Percentiles rank a stretch among this genome's conserved stretches.
These are phyloP conservation scores for Actenoides lindsayi DNA, from an alignment of 2,113 vertebrate species.

Conservation along the genomic window DNA sequence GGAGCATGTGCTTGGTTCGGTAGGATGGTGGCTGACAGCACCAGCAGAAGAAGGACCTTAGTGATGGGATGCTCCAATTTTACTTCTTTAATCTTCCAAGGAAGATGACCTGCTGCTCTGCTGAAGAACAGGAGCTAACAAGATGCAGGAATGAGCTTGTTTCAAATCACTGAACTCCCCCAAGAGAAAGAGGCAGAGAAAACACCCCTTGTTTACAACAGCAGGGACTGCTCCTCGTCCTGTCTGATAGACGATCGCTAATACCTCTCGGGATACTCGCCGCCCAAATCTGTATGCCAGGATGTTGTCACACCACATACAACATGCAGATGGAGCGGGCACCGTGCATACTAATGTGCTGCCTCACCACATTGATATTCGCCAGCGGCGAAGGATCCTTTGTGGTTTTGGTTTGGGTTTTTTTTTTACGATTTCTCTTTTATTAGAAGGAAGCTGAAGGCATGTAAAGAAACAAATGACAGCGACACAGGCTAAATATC, in stretches of 20 bases:
- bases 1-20: accelerated
- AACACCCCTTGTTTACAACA: constrained; percentile 43
- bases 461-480: neutral
- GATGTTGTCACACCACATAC: constrained; percentile 32
- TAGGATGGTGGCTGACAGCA: neutral
- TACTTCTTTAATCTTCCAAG: neutral
- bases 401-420: neutral
- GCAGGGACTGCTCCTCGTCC: constrained; percentile 3
- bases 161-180: neutral
- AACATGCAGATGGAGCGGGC: constrained; percentile 29
- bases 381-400: neutral
- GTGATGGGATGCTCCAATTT: neutral
- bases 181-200: constrained; percentile 14
- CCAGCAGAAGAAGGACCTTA: neutral
- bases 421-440: constrained; percentile 43
- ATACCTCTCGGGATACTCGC: constrained; percentile 5
- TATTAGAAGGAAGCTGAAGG: constrained; percentile 55
- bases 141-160: constrained; percentile 12
- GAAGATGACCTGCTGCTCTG: neutral
- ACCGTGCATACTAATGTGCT: neutral
- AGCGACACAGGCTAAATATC: constrained; percentile 3
- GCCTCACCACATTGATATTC: neutral
- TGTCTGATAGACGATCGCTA: constrained; percentile 1
- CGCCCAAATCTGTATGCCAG: constrained; percentile 52
- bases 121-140: neutral